Evolutionary conservation across 2,888 invertebrate species (phyloP), one percentile per base, ranked within the genome.

Genomic region (Heliconius ismenius): DNA sequence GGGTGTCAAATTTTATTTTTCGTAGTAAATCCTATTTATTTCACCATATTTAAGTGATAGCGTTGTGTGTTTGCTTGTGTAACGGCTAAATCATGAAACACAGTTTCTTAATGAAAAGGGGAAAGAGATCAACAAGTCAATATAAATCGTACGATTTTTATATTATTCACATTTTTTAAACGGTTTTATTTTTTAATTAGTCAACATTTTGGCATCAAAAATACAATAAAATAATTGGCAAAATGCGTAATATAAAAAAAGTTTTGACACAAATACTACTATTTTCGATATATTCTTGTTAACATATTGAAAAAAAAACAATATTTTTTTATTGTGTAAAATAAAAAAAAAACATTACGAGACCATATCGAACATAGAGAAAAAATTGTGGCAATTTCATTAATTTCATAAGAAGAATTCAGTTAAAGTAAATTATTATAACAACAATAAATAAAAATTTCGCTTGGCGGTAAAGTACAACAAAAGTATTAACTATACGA

Each of bases 101-200:
- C 76, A 87, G 81, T 84, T 89, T 88, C 83, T 82, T 81, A 79
- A 78, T 80, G 79, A 80, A 75, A 81, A 76, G 75, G 68, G 69
- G 49, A 69, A 73, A 65, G 18, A 67, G 28, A 75, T 79, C 75
- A 77, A 73, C 69, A 68, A 68, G 63, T 73, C 58, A 77, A 24
- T 18, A 58, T 26, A 18, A 24, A 64, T 64, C 32, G 62, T 58
- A 76, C 1, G 9, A 62, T 21, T 43, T 65, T 65, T n/a, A 18
- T 67, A 70, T 39, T 39, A 32, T 63, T 54, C 63, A 36, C n/a
- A 32, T n/a, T 65, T 13, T n/a, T 65, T n/a, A n/a, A n/a, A n/a
- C n/a, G n/a, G n/a, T n/a, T n/a, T n/a, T n/a, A n/a, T 39, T n/a
- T 6, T 24, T 39, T 24, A 24, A 39, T 39, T 65, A 24, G 11